Evolutionary conservation across 1,140 invertebrate species (phyloP).

Genomic region (Nixonia krombeini): DNA sequence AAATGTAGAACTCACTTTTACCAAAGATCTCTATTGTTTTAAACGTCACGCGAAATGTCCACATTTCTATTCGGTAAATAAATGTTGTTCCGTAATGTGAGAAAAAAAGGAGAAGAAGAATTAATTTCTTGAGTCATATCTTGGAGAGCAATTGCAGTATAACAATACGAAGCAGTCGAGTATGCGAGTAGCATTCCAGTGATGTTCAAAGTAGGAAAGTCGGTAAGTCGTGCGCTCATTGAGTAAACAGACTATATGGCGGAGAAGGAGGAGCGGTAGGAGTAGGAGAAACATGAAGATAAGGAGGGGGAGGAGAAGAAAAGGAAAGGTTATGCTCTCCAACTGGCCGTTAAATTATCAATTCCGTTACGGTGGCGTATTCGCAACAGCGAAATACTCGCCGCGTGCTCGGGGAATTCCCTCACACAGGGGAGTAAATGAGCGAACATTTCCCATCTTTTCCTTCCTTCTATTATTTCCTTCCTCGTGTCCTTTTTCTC

Average conservation of each 20-base stretch:
- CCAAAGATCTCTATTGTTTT: no score
- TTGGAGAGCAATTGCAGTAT: no score
- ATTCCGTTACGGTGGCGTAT: slow-evolving; percentile 68
- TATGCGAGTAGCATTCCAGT: no score
- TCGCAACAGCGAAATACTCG: slow-evolving; percentile 65
- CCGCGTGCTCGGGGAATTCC: slow-evolving; percentile 53
- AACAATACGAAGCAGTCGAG: no score
- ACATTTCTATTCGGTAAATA: no score
- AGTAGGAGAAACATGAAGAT: slow-evolving; percentile 9
- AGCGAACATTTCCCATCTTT: slow-evolving; percentile 19
- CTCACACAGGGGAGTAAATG: no score
- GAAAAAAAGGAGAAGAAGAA: no score
- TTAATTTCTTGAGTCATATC: no score
- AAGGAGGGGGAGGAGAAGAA: slow-evolving; percentile 43
- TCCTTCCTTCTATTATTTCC: slow-evolving; percentile 16
- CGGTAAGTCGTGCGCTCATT: slow-evolving; percentile 56
- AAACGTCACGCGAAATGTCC: no score
- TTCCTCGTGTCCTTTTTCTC: slow-evolving; percentile 35
- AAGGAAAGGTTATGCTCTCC: slow-evolving; percentile 58
- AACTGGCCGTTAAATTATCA: slow-evolving; percentile 69
- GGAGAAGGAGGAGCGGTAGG: slow-evolving; percentile 36
- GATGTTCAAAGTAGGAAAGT: no score
- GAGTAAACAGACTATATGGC: slow-evolving; percentile 59
- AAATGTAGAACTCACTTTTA: no score
- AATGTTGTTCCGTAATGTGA: no score